These are phyloP conservation scores for Zonotrichia leucophrys DNA, from an alignment of 2,113 vertebrate species.

Conservation along the genomic window DNA sequence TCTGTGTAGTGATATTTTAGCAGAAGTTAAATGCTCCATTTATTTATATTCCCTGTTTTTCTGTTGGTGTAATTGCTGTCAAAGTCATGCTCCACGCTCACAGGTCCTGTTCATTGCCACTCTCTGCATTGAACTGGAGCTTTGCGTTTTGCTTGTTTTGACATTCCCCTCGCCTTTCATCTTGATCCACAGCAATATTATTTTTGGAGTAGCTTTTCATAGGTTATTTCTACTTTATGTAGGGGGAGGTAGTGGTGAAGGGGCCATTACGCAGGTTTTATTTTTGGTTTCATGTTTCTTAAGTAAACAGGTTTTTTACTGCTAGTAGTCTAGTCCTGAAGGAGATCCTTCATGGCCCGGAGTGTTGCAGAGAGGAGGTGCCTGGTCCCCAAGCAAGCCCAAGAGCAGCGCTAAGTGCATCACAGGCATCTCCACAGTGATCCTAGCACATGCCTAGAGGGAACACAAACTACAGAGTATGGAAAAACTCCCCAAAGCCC, in stretches of 20 bases:
- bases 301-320: background rate
- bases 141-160: slow-evolving; percentile 14
- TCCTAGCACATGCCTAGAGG: background rate
- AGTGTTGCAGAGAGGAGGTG: background rate
- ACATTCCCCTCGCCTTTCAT: background rate
- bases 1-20: background rate
- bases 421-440: background rate
- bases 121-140: background rate
- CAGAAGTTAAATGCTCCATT: background rate
- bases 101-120: background rate
- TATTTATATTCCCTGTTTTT: background rate
- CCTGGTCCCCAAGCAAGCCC: background rate
- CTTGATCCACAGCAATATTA: background rate
- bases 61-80: background rate
- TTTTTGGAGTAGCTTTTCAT: slow-evolving; percentile 2
- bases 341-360: background rate
- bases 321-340: background rate
- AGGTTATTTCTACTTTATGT: background rate
- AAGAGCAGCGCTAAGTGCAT: background rate
- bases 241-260: background rate
- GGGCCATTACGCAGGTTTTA: background rate
- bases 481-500: background rate
- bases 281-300: slow-evolving; percentile 24
- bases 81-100: background rate
- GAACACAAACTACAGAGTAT: background rate